Evolutionary conservation across 1,140 invertebrate species (phyloP).

Genomic region (Halyomorpha halys): DNA sequence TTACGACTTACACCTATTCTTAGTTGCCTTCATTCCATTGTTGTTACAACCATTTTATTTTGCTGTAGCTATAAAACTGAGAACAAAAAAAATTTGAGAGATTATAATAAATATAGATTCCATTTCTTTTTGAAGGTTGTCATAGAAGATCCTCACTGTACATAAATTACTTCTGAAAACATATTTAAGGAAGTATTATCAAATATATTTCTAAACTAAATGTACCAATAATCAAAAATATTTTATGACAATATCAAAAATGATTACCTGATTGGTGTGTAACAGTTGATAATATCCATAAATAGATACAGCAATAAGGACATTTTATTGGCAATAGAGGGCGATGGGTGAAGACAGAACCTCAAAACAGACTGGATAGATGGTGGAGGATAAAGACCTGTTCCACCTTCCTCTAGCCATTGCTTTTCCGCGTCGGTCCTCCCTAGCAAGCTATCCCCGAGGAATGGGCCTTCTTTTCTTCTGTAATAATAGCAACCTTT

Average conservation of each 20-base stretch:
- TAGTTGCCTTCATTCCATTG: too few relatives aligned
- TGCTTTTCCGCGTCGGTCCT: not conserved
- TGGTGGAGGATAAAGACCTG: not conserved
- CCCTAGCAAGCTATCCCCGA: not conserved
- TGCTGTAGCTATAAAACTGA: too few relatives aligned
- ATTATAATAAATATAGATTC: too few relatives aligned
- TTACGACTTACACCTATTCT: too few relatives aligned
- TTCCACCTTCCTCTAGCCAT: conserved; percentile 8
- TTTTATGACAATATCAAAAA: not conserved
- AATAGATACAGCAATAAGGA: conserved; percentile 3
- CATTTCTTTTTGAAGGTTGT: too few relatives aligned
- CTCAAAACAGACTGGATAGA: conserved; percentile 8
- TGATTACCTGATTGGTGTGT: not conserved
- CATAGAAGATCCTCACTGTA: too few relatives aligned
- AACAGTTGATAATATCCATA: not conserved
- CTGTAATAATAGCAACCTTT: not conserved
- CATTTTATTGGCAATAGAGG: not conserved
- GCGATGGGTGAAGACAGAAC: conserved; percentile 6
- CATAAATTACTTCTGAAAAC: too few relatives aligned
- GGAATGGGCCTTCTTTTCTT: not conserved
- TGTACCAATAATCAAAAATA: too few relatives aligned
- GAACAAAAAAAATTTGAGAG: too few relatives aligned
- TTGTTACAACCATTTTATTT: too few relatives aligned
- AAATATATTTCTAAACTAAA: too few relatives aligned
- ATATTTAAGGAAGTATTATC: too few relatives aligned